Base-by-base conservation (phyloP, 2,113 vertebrate species). In the Gymnogyps californianus region DNA sequence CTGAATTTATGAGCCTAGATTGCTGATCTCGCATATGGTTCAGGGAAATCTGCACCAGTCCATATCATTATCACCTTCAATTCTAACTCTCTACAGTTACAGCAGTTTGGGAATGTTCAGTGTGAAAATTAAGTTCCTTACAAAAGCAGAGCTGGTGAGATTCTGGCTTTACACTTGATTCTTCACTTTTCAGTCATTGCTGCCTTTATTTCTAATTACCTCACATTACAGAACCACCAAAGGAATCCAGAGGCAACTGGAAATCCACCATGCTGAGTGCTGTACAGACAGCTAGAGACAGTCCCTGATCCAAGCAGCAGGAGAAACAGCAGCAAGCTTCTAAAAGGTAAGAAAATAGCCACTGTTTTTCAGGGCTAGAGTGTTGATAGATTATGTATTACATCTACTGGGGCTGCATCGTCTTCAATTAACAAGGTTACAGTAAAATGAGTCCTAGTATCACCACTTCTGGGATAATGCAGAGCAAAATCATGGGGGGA, bases 41-140 rank as follows among this genome's bases (percentile, higher is more conserved):
- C 72, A 71, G 76, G 61, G 83, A 95, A 92, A 89, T 95, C 86
- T 95, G 92, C 80, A 97, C 90, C 83, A 95, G 89, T 97, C 87
- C 96, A 92, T 94, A 95, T 92, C 80, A 97, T 95, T 97, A 97
- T 78, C 92, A 92, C 95, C 76, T 93, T 93, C 66, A 84, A 32
- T 81, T 92, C 94, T 76, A 87, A 89, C 70, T 94, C 64, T 83
- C 54, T 94, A 83, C 47, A 89, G 72, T 70, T 84, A 95, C 26
- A 94, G 83, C 86, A 95, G 69, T 96, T 92, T 89, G 36, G 83
- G 40, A 95, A 92, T 47, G 71, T 75, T 95, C 83, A 67, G 44
- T 82, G 95, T 71, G 77, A 96, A 97, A 89, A 96, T 38, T 54
- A 89, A 94, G 36, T 61, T 84, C 76, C 52, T 82, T 84, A 69